These are phyloP conservation scores for Alloscopus bannaensis DNA, from an alignment of 2,888 invertebrate genomes.

Conservation along the genomic window DNA sequence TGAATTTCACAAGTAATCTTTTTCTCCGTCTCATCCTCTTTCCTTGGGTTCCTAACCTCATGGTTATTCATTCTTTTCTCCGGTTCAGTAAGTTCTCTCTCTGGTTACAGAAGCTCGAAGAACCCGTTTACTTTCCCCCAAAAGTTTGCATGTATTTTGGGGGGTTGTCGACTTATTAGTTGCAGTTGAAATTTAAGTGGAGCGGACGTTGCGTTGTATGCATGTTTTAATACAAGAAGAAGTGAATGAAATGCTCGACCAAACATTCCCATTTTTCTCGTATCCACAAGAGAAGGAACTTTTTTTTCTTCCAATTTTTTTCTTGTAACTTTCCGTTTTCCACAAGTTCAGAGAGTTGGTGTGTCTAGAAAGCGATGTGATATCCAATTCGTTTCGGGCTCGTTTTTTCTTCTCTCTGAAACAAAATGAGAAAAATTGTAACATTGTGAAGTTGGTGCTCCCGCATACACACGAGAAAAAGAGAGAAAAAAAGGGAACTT, in stretches of 20 bases:
- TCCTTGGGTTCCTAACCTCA: slow-evolving; percentile 12
- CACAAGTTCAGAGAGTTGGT: not conserved
- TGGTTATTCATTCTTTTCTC: slow-evolving; percentile 43
- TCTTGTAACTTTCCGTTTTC: slow-evolving; percentile 1
- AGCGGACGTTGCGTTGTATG: slow-evolving; percentile 8
- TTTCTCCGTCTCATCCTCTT: slow-evolving; percentile 17
- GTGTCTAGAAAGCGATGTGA: not conserved
- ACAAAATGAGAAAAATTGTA: slow-evolving; percentile 48
- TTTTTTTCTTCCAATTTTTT: slow-evolving; percentile 11
- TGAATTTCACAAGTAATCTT: slow-evolving; percentile 28
- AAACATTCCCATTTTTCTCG: slow-evolving; percentile 33
- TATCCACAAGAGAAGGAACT: slow-evolving; percentile 22
- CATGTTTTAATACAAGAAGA: slow-evolving; percentile 30
- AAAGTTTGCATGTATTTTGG: not conserved
- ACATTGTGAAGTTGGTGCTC: slow-evolving; percentile 11
- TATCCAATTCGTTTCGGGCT: slow-evolving; percentile 18
- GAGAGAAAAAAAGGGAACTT: slow-evolving; percentile 24
- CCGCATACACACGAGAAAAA: slow-evolving; percentile 28
- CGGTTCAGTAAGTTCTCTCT: slow-evolving; percentile 16
- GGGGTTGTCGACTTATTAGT: slow-evolving; percentile 44
- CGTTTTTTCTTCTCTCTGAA: slow-evolving; percentile 21
- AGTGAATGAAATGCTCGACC: slow-evolving; percentile 29
- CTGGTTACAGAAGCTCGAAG: no score
- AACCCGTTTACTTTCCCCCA: slow-evolving; percentile 15
- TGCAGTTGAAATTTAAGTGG: slow-evolving; percentile 31